These are phyloP conservation scores for Phyllotreta cruciferae DNA, from an alignment of 2,888 invertebrate genomes.

Conservation along the genomic window DNA sequence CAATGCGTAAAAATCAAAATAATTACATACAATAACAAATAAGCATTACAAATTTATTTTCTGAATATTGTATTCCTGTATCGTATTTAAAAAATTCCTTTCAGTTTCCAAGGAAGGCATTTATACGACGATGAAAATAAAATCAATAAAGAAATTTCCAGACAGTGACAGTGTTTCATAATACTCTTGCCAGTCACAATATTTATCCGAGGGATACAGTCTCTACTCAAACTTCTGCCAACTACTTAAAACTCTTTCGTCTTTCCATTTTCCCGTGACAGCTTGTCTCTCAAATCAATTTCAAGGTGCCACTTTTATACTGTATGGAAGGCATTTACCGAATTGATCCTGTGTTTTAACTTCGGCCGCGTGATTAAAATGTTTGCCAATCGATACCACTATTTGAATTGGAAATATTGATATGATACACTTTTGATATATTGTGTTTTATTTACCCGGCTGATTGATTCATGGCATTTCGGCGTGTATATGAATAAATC, in stretches of 20 bases:
- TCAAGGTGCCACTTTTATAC: constrained; percentile 54
- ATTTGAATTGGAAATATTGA: constrained; percentile 27
- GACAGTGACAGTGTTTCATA: constrained; percentile 45
- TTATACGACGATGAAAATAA: constrained; percentile 22
- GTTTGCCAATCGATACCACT: constrained; percentile 27
- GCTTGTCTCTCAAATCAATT: constrained; percentile 60
- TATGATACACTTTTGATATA: constrained; percentile 17
- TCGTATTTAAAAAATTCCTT: constrained; percentile 3
- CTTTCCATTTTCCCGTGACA: constrained; percentile 60
- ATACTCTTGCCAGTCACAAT: constrained; percentile 56
- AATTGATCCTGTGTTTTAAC: constrained; percentile 50
- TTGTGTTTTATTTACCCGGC: constrained; percentile 12
- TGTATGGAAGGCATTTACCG: constrained; percentile 54
- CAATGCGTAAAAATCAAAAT: too few relatives aligned
- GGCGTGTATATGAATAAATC: constrained; percentile 10
- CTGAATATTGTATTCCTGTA: too few relatives aligned
- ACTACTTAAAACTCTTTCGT: constrained; percentile 62
- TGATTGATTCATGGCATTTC: constrained; percentile 8
- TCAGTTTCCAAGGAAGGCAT: constrained; percentile 12
- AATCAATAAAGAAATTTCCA: constrained; percentile 35
- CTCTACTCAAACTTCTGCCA: constrained; percentile 59
- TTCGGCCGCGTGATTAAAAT: constrained; percentile 41
- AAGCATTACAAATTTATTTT: too few relatives aligned
- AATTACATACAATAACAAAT: too few relatives aligned
- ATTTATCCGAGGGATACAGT: constrained; percentile 57